Base-by-base conservation (phyloP, 35 echinoderm and acorn worm genomes). In the Anneissia japonica region DNA sequence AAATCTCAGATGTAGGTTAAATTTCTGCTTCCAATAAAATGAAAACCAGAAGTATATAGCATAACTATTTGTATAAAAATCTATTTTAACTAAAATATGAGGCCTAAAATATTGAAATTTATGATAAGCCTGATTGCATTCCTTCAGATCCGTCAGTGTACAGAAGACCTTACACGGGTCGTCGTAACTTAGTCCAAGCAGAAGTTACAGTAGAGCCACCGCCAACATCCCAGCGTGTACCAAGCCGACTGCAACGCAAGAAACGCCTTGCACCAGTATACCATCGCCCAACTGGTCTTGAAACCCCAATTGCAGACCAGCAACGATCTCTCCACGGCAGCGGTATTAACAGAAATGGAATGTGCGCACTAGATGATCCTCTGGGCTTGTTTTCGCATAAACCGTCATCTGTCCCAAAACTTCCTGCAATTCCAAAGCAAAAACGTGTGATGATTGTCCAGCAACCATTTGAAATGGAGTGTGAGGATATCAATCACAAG, bases 361-460 rank as follows among this genome's bases (percentile, higher is more conserved):
- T 3, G 1, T 64, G 10, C 51, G 19, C 26, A 64, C 51, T 19
- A 26, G 51, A 64, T 64, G 51, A 64, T 64, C 51, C 51, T 2
- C 51, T 64, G 11, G 51, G 51, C 1, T 64, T 64, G 21, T 23
- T 64, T 1, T 26, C 7, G 9, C 11, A 1, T 19, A n/a, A 64
- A 23, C 51, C 7, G 1, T 64, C 51, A 23, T 12, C 51, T 64
- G 82, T 95, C 29, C 93, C 93, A 13, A 88, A 88, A 46, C 86
- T 95, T 35, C 93, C 93, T 16, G 89, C 89, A 0, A 95, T 95
- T 32, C 43, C 87, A 39, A 56, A 75, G 14, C 83, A 81, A 72
- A 85, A 77, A 56, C 76, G 83, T 35, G 89, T 81, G 17, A 51
- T 76, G 56, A 81, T 91, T 0, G 33, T 82, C 32, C 89, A 87